Conservation (phyloP, 2,113 vertebrate species). For the Willisornis vidua region DNA sequence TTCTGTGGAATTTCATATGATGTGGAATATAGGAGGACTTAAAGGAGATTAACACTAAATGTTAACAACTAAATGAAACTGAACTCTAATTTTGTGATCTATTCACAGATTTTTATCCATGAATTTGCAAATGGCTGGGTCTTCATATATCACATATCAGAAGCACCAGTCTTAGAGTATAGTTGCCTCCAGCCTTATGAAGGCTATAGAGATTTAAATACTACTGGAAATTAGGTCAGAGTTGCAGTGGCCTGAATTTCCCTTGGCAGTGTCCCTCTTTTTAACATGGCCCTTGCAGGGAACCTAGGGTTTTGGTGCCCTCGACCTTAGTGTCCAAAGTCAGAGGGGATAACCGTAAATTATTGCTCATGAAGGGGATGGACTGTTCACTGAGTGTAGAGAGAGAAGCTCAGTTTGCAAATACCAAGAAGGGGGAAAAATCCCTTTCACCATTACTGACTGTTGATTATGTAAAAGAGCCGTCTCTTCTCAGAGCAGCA, state of each 20-base stretch:
- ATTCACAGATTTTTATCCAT: not conserved
- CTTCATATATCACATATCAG: not conserved
- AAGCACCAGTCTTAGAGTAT: not conserved
- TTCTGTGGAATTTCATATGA: not conserved
- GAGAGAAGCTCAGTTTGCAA: not conserved
- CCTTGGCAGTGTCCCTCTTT: not conserved
- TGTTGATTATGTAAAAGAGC: not conserved
- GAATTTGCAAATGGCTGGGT: not conserved
- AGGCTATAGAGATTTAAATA: not conserved
- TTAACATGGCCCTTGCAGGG: fast-evolving
- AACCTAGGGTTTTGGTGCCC: not conserved
- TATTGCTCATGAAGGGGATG: not conserved
- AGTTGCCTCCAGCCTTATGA: not conserved
- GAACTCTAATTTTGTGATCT: not conserved
- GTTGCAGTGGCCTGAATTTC: not conserved
- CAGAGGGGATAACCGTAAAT: not conserved
- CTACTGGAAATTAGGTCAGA: not conserved
- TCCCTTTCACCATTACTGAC: not conserved
- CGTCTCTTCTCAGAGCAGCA: not conserved
- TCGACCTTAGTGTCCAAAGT: not conserved
- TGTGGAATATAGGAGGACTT: not conserved
- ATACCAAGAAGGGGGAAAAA: not conserved
- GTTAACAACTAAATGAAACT: not conserved
- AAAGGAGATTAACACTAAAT: not conserved
- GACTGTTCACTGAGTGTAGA: not conserved